Evolutionary conservation across 2,888 invertebrate species (phyloP).

Genomic region (Ectemnius continuus): DNA sequence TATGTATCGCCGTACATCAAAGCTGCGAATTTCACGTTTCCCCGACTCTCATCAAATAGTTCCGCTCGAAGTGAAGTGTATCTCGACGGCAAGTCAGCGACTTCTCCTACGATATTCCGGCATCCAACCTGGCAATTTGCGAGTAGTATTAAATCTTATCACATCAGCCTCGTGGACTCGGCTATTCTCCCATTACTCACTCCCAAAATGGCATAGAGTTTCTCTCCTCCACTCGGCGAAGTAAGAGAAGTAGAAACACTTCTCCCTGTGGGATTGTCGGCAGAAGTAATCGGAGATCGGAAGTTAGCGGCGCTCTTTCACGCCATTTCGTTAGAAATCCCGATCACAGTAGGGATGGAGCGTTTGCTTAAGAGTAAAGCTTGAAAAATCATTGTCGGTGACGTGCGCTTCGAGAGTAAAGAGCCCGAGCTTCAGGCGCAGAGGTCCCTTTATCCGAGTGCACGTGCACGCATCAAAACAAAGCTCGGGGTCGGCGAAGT

Average conservation of each 20-base stretch:
- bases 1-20: conserved; percentile 7
- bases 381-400: conserved; percentile 50
- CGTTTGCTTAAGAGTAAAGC: conserved; percentile 22
- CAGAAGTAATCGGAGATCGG: conserved; percentile 23
- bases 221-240: too few species aligned
- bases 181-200: too few species aligned
- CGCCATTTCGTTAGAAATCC: conserved; percentile 10
- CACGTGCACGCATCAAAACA: conserved; percentile 27
- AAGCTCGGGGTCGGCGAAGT: too few species aligned
- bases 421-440: conserved; percentile 50
- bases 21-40: conserved; percentile 36
- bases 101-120: conserved; percentile 9
- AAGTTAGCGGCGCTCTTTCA: conserved; percentile 32
- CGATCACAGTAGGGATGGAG: neutral
- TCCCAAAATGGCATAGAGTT: too few species aligned
- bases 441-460: conserved; percentile 43
- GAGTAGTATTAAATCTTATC: neutral
- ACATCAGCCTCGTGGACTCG: neutral
- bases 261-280: neutral
- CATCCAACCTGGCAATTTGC: neutral
- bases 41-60: conserved; percentile 11
- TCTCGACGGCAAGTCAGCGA: neutral
- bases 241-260: neutral
- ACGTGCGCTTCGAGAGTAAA: conserved; percentile 44
- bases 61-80: neutral